Percentiles rank a stretch among this genome's conserved stretches.
Conservation (phyloP, 2,113 vertebrate genomes). For the Ophthalmotilapia sp. region DNA sequence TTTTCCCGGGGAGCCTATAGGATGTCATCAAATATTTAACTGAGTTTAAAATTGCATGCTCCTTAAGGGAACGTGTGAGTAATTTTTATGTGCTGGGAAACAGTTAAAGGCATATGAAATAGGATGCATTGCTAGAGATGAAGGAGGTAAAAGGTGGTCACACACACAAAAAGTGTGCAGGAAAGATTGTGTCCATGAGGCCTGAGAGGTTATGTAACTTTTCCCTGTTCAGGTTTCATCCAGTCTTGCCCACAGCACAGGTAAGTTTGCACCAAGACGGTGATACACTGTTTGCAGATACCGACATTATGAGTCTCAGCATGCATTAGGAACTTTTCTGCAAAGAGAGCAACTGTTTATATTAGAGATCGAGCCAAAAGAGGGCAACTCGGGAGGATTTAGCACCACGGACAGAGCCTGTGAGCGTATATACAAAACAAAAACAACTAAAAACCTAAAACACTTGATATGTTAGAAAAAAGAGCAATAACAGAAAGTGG, state of each 20-base stretch:
- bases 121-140: neutral
- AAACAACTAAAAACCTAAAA: neutral
- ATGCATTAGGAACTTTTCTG: constrained; percentile 13
- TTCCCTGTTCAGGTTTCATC: neutral
- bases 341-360: neutral
- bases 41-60: constrained; percentile 30
- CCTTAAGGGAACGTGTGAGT: neutral
- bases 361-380: neutral
- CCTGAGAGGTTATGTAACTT: constrained; percentile 47
- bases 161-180: neutral
- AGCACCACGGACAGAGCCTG: neutral
- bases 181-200: constrained; percentile 3
- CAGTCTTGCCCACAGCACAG: neutral
- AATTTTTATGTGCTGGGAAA: neutral
- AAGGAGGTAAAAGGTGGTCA: neutral
- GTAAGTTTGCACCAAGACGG: neutral
- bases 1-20: neutral
- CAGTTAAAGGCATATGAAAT: neutral
- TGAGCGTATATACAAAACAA: neutral
- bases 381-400: neutral
- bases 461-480: neutral
- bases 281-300: neutral
- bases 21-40: constrained; percentile 39
- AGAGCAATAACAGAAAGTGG: neutral
- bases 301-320: neutral